phyloP scores from a whole-genome alignment of 2,797 vertebrate species.

The Pangasius djambal region DNA sequence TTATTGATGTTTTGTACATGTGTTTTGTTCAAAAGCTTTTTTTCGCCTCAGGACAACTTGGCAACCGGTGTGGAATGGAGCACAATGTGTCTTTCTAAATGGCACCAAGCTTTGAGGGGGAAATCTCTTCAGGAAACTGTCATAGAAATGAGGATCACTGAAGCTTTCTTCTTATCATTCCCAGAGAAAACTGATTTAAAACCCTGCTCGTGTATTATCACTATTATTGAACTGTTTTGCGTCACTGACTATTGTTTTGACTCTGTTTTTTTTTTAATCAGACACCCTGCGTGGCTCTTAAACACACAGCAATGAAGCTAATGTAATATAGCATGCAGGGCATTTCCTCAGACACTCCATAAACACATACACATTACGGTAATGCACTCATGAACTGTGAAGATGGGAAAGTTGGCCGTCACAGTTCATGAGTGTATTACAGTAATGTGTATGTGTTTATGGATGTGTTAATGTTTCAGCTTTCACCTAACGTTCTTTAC shows the following conservation, averaged over 20 bases:
- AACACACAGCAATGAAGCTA: slow-evolving; percentile 14
- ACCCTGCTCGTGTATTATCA: neutral
- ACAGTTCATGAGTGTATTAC: neutral
- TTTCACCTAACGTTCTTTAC: neutral
- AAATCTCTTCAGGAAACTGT: slow-evolving; percentile 38
- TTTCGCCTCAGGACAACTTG: slow-evolving; percentile 50
- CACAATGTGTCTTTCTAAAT: slow-evolving; percentile 47
- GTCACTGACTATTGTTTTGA: slow-evolving; percentile 8
- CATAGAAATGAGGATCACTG: slow-evolving; percentile 31
- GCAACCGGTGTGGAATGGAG: slow-evolving; percentile 38
- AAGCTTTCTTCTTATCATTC: slow-evolving; percentile 30
- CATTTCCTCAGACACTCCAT: slow-evolving; percentile 22
- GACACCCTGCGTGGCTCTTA: neutral
- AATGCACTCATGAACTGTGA: neutral
- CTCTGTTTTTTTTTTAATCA: neutral
- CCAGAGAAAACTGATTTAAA: slow-evolving; percentile 27
- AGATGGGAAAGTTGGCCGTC: neutral
- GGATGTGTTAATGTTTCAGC: neutral
- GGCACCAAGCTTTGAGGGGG: slow-evolving; percentile 24
- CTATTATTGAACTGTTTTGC: slow-evolving; percentile 25
- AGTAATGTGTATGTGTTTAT: neutral
- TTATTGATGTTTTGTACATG: slow-evolving; percentile 51
- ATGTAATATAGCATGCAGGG: slow-evolving; percentile 12
- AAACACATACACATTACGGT: neutral
- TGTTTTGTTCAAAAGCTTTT: slow-evolving; percentile 48